These are phyloP conservation scores for Plagodis dolabraria DNA, from an alignment of 2,888 invertebrate species.

Conservation along the genomic window DNA sequence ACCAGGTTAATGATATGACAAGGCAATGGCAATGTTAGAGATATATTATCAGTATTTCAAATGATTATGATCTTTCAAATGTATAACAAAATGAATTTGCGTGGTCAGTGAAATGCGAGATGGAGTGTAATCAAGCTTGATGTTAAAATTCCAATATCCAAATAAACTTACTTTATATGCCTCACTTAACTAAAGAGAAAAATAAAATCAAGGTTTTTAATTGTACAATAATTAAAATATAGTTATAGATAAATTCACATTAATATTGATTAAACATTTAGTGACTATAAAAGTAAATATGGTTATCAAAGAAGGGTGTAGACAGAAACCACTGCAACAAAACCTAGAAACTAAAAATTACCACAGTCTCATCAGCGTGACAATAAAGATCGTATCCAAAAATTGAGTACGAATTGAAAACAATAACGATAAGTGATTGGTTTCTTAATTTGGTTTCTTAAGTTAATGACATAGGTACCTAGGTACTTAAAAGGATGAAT, in stretches of 20 bases:
- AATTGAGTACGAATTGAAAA: too few relatives aligned
- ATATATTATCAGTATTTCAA: neutral
- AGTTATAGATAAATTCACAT: constrained; percentile 9
- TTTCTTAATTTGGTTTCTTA: too few relatives aligned
- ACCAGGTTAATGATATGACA: constrained; percentile 41
- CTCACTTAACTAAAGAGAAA: constrained; percentile 39
- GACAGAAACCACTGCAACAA: constrained; percentile 22
- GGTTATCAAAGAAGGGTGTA: constrained; percentile 13
- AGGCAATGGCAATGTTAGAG: constrained; percentile 32
- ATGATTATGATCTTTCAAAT: constrained; percentile 5
- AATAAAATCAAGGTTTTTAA: constrained; percentile 23
- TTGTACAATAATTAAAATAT: constrained; percentile 20
- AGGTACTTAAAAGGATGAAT: too few relatives aligned
- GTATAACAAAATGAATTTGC: constrained; percentile 14
- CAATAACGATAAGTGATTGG: too few relatives aligned
- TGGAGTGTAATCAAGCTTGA: constrained; percentile 32
- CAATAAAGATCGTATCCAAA: neutral
- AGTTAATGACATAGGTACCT: too few relatives aligned
- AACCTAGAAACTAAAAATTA: constrained; percentile 20
- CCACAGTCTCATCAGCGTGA: constrained; percentile 13
- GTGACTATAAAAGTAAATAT: constrained; percentile 10
- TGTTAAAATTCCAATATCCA: constrained; percentile 29
- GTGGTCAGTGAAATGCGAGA: constrained; percentile 26
- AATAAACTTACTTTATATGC: constrained; percentile 40
- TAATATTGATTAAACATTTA: constrained; percentile 11